A percentile compares a stretch with the other conserved stretches of the same genome.
These are phyloP conservation scores for Melanophora roralis DNA, from an alignment of 2,888 invertebrate genomes.

Conservation along the genomic window DNA sequence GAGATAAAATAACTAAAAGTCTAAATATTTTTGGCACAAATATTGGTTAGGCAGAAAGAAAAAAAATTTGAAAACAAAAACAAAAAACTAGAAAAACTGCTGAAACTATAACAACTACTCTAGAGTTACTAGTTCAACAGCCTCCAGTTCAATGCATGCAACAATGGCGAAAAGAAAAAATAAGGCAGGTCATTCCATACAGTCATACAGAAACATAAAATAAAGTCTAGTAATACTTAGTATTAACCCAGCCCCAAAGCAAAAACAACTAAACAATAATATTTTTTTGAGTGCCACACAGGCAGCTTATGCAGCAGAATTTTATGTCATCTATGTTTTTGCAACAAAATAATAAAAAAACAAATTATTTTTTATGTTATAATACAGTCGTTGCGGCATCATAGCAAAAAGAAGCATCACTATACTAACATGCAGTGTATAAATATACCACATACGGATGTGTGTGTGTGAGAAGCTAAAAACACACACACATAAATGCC, in stretches of 20 bases:
- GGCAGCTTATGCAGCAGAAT: conserved; percentile 18
- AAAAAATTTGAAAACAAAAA: too few relatives aligned
- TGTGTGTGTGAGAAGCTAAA: not conserved
- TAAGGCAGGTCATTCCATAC: conserved; percentile 14
- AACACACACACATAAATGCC: not conserved
- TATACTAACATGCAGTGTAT: not conserved
- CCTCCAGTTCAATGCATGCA: conserved; percentile 42
- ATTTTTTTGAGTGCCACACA: conserved; percentile 33
- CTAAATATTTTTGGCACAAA: conserved; percentile 48
- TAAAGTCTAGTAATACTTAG: not conserved
- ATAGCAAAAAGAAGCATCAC: conserved; percentile 15
- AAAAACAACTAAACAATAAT: conserved; percentile 10
- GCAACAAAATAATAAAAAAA: not conserved
- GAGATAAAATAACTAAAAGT: conserved; percentile 26
- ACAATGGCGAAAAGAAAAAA: conserved; percentile 9
- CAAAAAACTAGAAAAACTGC: not conserved
- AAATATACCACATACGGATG: too few relatives aligned
- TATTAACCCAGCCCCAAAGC: conserved; percentile 35
- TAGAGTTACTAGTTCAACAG: conserved; percentile 55
- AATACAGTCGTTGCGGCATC: conserved; percentile 42
- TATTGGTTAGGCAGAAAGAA: conserved; percentile 35
- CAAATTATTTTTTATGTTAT: conserved; percentile 14
- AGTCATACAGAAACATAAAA: conserved; percentile 40
- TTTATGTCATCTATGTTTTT: conserved; percentile 16
- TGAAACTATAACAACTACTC: conserved; percentile 37